These are phyloP conservation scores for Taxidea taxus DNA, from an alignment of 2,113 vertebrate genomes.

Conservation along the genomic window DNA sequence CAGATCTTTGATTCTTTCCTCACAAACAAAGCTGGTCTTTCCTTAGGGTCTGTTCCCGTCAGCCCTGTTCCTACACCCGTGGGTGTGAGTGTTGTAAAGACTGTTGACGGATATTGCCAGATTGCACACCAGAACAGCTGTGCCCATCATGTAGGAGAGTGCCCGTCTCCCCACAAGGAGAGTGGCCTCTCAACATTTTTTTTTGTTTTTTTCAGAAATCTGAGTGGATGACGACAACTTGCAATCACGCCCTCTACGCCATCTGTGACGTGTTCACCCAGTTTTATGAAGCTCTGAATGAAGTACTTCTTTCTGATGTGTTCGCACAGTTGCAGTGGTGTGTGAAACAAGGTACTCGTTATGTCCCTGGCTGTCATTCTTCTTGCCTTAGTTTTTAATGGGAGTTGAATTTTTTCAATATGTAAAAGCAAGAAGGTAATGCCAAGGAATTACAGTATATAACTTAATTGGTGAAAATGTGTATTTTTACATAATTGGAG, in stretches of 20 bases:
- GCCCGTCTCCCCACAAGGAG: not conserved
- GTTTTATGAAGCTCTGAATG: conserved; percentile 95
- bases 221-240: conserved; percentile 99
- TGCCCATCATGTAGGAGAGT: not conserved
- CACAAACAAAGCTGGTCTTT: too few species aligned
- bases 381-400: not conserved
- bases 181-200: not conserved
- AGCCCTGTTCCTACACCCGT: not conserved
- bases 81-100: not conserved
- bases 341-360: conserved; percentile 93
- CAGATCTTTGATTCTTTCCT: not conserved
- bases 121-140: not conserved
- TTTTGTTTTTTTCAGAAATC: conserved; percentile 87
- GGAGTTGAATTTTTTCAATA: not conserved
- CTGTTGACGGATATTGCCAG: not conserved
- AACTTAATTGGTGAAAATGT: not conserved
- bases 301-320: conserved; percentile 93
- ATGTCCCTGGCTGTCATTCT: not conserved
- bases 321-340: conserved; percentile 98
- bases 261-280: conserved; percentile 98
- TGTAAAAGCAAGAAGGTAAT: not conserved
- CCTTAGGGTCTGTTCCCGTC: not conserved
- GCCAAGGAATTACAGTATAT: not conserved
- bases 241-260: conserved; percentile 97
- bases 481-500: not conserved